phyloP scores from a whole-genome alignment of 2,113 vertebrate genomes.

The Gadus macrocephalus region DNA sequence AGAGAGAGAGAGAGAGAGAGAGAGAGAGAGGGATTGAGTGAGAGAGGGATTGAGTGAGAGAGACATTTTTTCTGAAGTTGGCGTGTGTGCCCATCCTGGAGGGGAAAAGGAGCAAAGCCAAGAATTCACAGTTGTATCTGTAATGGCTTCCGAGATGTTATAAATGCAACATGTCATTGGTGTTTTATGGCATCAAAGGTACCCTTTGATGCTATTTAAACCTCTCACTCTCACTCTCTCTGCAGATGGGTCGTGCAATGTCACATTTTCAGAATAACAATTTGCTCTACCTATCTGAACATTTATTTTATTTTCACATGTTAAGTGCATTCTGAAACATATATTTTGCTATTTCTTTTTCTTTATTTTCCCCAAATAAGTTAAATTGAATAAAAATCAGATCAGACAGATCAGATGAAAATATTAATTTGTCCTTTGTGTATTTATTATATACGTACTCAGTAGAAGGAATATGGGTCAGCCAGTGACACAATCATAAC shows the following conservation, averaged over 20 bases:
- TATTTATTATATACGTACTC: not conserved
- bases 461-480: not conserved
- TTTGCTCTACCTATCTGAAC: too few relatives aligned
- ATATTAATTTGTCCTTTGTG: too few relatives aligned
- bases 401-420: too few relatives aligned
- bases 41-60: too few relatives aligned
- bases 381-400: too few relatives aligned
- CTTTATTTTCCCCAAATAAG: too few relatives aligned
- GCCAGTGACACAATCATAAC: not conserved
- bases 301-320: too few relatives aligned
- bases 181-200: slow-evolving; percentile 66
- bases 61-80: slow-evolving; percentile 57
- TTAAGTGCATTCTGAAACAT: too few relatives aligned
- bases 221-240: slow-evolving; percentile 50
- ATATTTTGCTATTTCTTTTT: too few relatives aligned
- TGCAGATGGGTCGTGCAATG: not conserved
- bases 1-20: slow-evolving; percentile 49
- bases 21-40: too few relatives aligned
- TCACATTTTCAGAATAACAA: too few relatives aligned
- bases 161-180: slow-evolving; percentile 68
- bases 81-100: slow-evolving; percentile 69
- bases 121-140: slow-evolving; percentile 69
- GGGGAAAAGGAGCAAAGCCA: slow-evolving; percentile 64
- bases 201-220: slow-evolving; percentile 68
- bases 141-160: slow-evolving; percentile 71